These are phyloP conservation scores for Ctenodactylus gundi DNA, from an alignment of 2,113 vertebrate species.

Conservation along the genomic window DNA sequence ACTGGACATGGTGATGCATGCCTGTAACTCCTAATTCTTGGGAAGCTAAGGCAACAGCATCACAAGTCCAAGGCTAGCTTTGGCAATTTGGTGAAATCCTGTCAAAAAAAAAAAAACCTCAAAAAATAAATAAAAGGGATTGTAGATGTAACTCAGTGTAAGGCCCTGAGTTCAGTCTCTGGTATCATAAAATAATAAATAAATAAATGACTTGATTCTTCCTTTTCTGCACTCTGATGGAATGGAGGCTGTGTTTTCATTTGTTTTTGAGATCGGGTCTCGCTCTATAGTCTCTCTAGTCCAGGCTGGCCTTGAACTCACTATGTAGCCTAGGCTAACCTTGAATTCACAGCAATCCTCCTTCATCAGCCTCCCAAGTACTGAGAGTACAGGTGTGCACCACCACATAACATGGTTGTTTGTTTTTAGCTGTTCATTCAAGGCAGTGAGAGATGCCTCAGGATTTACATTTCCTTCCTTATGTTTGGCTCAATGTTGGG, in stretches of 20 bases:
- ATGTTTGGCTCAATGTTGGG: not conserved
- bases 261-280: no score
- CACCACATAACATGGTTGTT: no score
- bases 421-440: not conserved
- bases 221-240: not conserved
- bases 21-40: not conserved
- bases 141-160: not conserved
- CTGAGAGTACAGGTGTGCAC: no score
- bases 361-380: no score
- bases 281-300: no score
- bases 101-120: not conserved
- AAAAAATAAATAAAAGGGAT: not conserved
- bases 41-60: not conserved
- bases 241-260: accelerated
- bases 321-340: no score
- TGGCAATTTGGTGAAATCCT: not conserved
- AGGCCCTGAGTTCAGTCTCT: not conserved
- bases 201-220: not conserved
- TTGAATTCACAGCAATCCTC: no score
- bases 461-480: not conserved
- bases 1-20: not conserved
- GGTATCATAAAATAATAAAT: not conserved
- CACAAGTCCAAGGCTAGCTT: not conserved
- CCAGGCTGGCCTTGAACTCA: no score
- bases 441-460: not conserved